phyloP scores from a whole-genome alignment of 2,888 invertebrate genomes.

The Euphydryas editha region DNA sequence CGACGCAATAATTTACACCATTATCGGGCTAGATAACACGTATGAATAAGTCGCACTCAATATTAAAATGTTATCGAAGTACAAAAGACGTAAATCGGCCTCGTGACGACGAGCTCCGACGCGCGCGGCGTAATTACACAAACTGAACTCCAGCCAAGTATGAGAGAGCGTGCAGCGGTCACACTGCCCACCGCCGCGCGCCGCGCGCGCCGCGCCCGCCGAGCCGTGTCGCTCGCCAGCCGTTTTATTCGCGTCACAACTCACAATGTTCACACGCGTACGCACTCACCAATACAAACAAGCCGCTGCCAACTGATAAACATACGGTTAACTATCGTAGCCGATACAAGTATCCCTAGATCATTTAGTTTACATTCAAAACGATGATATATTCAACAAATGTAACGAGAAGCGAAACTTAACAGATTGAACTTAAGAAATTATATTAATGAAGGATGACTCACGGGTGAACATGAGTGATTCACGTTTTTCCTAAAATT shows the following conservation, averaged over 20 bases:
- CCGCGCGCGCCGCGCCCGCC: too few species aligned
- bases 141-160: conserved; percentile 57
- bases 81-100: conserved; percentile 62
- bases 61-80: conserved; percentile 53
- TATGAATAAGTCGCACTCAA: conserved; percentile 66
- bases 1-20: conserved; percentile 72
- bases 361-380: conserved; percentile 20
- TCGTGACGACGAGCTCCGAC: conserved; percentile 69
- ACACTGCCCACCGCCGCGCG: conserved; percentile 55
- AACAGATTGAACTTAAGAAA: conserved; percentile 40
- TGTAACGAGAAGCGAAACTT: conserved; percentile 26
- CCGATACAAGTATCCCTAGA: conserved; percentile 16
- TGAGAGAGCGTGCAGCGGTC: conserved; percentile 46
- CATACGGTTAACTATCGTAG: conserved; percentile 34
- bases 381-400: conserved; percentile 15
- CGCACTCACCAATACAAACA: conserved; percentile 78
- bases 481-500: conserved; percentile 47
- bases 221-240: conserved; percentile 58
- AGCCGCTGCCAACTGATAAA: conserved; percentile 56
- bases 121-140: conserved; percentile 65
- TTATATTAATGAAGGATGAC: conserved; percentile 48
- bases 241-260: conserved; percentile 75
- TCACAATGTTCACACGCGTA: conserved; percentile 75
- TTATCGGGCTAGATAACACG: conserved; percentile 73
- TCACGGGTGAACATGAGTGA: conserved; percentile 44